Conservation (phyloP, 1,140 invertebrate species). For the Ooceraea biroi region DNA sequence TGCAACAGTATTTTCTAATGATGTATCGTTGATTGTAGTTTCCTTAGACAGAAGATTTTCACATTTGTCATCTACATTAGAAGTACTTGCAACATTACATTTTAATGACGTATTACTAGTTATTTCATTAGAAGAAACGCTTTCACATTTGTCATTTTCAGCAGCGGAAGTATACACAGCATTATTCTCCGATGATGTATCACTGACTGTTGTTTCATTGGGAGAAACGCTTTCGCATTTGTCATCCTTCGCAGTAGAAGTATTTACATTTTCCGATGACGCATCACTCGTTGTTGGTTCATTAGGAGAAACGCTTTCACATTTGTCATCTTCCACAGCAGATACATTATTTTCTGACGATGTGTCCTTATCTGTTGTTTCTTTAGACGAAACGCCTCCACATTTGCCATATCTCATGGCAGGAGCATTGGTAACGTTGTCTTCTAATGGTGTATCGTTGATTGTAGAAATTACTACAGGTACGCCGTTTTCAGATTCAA, state of each 20-base stretch:
- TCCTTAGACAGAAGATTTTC: background rate
- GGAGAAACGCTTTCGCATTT: background rate
- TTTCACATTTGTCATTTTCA: background rate
- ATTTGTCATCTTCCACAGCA: background rate
- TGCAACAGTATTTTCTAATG: too few relatives aligned
- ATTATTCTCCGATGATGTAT: background rate
- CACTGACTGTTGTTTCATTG: background rate
- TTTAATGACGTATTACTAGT: too few relatives aligned
- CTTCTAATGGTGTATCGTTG: constrained; percentile 22
- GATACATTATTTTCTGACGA: background rate
- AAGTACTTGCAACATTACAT: background rate
- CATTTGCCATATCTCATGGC: constrained; percentile 1
- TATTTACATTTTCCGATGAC: background rate
- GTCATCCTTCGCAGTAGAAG: background rate
- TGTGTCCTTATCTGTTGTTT: background rate
- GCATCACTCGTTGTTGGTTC: background rate
- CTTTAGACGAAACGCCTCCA: background rate
- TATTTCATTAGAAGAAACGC: background rate
- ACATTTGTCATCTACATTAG: background rate
- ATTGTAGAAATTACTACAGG: constrained; percentile 13
- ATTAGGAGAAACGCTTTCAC: background rate
- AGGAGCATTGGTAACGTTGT: background rate
- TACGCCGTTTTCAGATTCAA: constrained; percentile 56
- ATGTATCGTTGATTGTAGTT: too few relatives aligned
- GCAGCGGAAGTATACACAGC: background rate